These are phyloP conservation scores for Lampris incognitus DNA, from an alignment of 2,113 vertebrate genomes.

Conservation along the genomic window DNA sequence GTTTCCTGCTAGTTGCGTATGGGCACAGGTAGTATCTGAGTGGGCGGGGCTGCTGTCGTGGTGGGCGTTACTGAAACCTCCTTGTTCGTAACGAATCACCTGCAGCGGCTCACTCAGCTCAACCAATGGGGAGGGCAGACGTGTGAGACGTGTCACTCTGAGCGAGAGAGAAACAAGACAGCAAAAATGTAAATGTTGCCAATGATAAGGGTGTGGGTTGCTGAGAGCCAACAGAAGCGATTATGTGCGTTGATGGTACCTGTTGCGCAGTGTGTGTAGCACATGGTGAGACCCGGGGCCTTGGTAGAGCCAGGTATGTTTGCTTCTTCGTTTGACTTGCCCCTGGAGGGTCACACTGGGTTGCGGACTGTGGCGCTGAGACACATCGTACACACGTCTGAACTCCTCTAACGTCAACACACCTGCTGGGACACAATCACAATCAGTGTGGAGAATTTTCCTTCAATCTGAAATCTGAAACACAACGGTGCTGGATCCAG, in stretches of 20 bases:
- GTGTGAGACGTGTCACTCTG: slow-evolving; percentile 92
- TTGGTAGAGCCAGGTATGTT: slow-evolving; percentile 93
- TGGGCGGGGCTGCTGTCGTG: slow-evolving; percentile 92
- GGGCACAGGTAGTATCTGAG: slow-evolving; percentile 89
- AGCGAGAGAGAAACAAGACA: neutral
- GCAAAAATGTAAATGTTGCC: neutral
- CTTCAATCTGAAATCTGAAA: neutral
- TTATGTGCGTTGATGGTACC: slow-evolving; percentile 75
- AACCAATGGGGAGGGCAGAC: slow-evolving; percentile 88
- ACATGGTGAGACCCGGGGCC: slow-evolving; percentile 91
- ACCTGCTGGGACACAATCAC: slow-evolving; percentile 70
- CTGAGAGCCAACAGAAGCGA: neutral
- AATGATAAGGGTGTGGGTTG: neutral
- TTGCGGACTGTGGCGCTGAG: slow-evolving; percentile 84
- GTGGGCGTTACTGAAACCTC: slow-evolving; percentile 94
- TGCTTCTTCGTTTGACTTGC: slow-evolving; percentile 89
- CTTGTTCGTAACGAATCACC: slow-evolving; percentile 90
- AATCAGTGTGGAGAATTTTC: neutral
- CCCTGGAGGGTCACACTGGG: slow-evolving; percentile 81
- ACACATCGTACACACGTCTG: slow-evolving; percentile 86
- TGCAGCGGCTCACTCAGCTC: slow-evolving; percentile 95
- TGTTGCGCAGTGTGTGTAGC: slow-evolving; percentile 88
- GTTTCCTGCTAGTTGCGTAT: slow-evolving; percentile 92
- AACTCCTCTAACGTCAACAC: slow-evolving; percentile 92
- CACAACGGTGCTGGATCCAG: neutral